These are phyloP conservation scores for Plagodis dolabraria DNA, from an alignment of 2,888 invertebrate genomes.

Conservation along the genomic window DNA sequence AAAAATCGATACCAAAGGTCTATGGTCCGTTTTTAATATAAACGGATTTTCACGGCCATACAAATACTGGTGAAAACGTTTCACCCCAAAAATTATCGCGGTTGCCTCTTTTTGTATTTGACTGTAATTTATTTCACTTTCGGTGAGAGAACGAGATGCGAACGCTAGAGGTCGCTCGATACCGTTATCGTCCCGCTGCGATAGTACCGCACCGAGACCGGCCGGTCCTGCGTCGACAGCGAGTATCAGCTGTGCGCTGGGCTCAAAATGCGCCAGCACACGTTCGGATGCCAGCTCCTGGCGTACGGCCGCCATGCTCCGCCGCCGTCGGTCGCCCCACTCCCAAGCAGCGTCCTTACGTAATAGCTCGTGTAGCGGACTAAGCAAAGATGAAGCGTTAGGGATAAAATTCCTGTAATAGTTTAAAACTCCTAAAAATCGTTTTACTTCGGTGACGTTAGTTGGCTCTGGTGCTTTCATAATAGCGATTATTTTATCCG, in stretches of 20 bases:
- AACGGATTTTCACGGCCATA: no score
- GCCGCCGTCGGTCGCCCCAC: constrained; percentile 27
- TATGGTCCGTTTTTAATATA: constrained; percentile 31
- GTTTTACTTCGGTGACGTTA: not conserved
- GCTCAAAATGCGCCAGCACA: not conserved
- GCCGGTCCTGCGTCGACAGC: constrained; percentile 22
- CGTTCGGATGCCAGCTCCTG: constrained; percentile 24
- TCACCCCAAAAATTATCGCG: constrained; percentile 22
- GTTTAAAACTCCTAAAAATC: not conserved
- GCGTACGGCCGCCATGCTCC: constrained; percentile 14
- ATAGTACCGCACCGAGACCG: constrained; percentile 25
- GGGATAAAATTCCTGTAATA: no score
- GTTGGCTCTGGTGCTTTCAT: not conserved
- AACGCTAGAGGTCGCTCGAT: not conserved
- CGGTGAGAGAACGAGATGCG: not conserved
- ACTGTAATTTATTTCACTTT: constrained; percentile 22
- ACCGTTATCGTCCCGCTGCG: constrained; percentile 6
- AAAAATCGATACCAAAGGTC: constrained; percentile 30
- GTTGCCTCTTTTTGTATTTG: constrained; percentile 37
- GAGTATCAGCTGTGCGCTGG: constrained; percentile 9
- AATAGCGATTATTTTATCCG: not conserved
- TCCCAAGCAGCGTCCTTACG: constrained; percentile 12
- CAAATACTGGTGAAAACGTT: not conserved
- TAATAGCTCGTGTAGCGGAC: no score
- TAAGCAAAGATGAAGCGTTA: no score